Percentiles rank a stretch among this genome's conserved stretches.
phyloP scores from a whole-genome alignment of 2,113 vertebrate species.

The Cercopithecus mona region DNA sequence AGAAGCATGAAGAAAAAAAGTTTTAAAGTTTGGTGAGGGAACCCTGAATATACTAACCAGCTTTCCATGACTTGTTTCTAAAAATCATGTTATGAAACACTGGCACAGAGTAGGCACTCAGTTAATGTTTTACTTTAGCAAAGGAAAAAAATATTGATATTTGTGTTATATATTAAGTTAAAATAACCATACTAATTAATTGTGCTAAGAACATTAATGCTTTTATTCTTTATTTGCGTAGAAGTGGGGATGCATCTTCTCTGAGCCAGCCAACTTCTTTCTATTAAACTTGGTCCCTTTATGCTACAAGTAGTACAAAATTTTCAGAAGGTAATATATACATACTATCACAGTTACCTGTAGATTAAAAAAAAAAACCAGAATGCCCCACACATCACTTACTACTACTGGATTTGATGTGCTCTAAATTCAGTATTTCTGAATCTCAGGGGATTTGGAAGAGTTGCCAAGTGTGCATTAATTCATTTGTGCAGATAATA shows the following conservation, averaged over 20 bases:
- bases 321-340: background rate
- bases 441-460: background rate
- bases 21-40: background rate
- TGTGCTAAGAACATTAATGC: too few species aligned
- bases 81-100: background rate
- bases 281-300: background rate
- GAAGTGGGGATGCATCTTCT: background rate
- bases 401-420: background rate
- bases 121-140: background rate
- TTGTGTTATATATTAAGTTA: background rate
- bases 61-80: background rate
- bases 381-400: background rate
- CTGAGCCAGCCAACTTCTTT: background rate
- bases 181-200: background rate
- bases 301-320: background rate
- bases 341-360: background rate
- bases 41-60: background rate
- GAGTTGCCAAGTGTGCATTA: background rate
- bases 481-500: background rate
- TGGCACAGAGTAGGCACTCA: too few species aligned
- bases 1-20: background rate
- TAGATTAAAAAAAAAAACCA: background rate
- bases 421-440: background rate
- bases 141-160: background rate
- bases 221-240: background rate